Conservation (phyloP, 2,888 invertebrate genomes). For the Drosophila setosimentum region DNA sequence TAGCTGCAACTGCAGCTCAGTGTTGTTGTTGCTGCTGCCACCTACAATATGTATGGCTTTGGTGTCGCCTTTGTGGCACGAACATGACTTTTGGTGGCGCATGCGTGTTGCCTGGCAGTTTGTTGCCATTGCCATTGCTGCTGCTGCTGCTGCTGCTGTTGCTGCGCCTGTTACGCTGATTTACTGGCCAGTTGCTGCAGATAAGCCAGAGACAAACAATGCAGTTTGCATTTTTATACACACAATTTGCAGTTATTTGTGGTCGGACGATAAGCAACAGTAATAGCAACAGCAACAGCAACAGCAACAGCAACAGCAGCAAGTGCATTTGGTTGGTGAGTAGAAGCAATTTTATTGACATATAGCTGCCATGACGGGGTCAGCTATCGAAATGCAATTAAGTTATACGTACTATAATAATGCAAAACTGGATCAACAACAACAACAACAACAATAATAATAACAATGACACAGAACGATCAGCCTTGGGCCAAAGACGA, state of each 20-base stretch:
- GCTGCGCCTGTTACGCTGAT: slow-evolving; percentile 70
- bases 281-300: slow-evolving; percentile 25
- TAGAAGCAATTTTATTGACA: slow-evolving; percentile 66
- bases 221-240: slow-evolving; percentile 67
- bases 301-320: slow-evolving; percentile 26
- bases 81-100: slow-evolving; percentile 80
- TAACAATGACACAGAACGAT: slow-evolving; percentile 4
- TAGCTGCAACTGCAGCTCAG: slow-evolving; percentile 29
- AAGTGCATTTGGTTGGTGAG: slow-evolving; percentile 61
- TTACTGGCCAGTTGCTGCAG: slow-evolving; percentile 68
- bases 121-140: slow-evolving; percentile 62
- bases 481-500: slow-evolving; percentile 57
- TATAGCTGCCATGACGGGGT: slow-evolving; percentile 70
- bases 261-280: slow-evolving; percentile 63
- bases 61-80: slow-evolving; percentile 78
- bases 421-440: slow-evolving; percentile 55
- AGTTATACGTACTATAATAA: slow-evolving; percentile 64
- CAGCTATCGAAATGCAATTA: slow-evolving; percentile 79
- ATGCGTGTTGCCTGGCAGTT: slow-evolving; percentile 80
- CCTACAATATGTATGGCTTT: slow-evolving; percentile 78
- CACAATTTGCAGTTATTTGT: slow-evolving; percentile 81
- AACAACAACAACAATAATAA: not conserved
- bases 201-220: slow-evolving; percentile 76
- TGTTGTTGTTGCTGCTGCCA: slow-evolving; percentile 54
- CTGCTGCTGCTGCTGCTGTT: slow-evolving; percentile 32